A percentile compares a stretch with the other conserved stretches of the same genome.
These are phyloP conservation scores for Dorcus hopei DNA, from an alignment of 2,888 invertebrate species.

Conservation along the genomic window DNA sequence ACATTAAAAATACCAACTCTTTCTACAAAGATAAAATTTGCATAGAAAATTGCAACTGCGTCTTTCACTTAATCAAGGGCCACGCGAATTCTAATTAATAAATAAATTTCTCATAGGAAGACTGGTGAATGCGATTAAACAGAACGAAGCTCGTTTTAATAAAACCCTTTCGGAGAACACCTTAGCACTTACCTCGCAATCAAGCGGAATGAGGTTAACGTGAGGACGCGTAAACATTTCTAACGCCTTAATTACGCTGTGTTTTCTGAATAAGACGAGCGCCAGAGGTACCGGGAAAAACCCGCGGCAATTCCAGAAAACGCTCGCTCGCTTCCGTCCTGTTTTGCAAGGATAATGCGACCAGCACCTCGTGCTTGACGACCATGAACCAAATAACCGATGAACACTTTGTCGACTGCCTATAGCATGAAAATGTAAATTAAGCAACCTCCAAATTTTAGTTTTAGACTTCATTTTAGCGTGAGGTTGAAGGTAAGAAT, in stretches of 20 bases:
- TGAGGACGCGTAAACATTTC: conserved; percentile 42
- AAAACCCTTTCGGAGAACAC: conserved; percentile 35
- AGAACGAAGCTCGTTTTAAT: conserved; percentile 38
- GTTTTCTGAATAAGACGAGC: conserved; percentile 22
- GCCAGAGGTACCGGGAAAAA: not conserved
- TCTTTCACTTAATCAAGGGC: too few species aligned
- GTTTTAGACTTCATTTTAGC: too few species aligned
- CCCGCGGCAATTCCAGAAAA: not conserved
- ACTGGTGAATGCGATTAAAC: conserved; percentile 32
- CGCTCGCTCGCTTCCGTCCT: not conserved
- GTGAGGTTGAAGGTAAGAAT: too few species aligned
- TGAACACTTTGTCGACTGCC: too few species aligned
- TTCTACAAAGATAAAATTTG: too few species aligned
- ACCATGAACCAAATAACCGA: too few species aligned
- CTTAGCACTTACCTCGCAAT: conserved; percentile 38
- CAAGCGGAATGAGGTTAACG: conserved; percentile 40
- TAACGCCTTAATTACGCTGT: conserved; percentile 42
- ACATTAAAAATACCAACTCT: too few species aligned
- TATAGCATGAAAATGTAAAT: too few species aligned
- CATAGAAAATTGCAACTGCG: too few species aligned
- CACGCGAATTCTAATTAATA: conserved; percentile 28
- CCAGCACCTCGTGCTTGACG: too few species aligned
- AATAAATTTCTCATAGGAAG: conserved; percentile 32
- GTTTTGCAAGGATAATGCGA: too few species aligned
- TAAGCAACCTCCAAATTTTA: too few species aligned